These are phyloP conservation scores for Leptodactylus fuscus DNA, from an alignment of 2,113 vertebrate genomes.

Conservation along the genomic window DNA sequence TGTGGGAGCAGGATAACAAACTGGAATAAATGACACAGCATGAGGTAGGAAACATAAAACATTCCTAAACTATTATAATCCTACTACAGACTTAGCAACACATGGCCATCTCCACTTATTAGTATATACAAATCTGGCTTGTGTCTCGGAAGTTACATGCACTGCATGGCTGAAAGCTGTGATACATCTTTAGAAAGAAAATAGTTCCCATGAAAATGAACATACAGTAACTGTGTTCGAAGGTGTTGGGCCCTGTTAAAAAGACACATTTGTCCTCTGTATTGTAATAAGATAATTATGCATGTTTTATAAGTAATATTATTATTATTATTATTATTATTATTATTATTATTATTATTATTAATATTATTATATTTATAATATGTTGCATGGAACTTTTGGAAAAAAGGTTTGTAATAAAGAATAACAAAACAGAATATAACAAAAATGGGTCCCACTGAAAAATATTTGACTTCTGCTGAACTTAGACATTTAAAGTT, in stretches of 20 bases:
- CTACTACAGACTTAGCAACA: slow-evolving; percentile 35
- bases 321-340: too few relatives aligned
- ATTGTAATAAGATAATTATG: too few relatives aligned
- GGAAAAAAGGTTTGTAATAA: neutral
- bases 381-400: neutral
- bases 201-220: slow-evolving; percentile 22
- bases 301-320: too few relatives aligned
- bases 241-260: neutral
- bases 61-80: slow-evolving; percentile 33
- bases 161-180: slow-evolving; percentile 13
- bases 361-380: too few relatives aligned
- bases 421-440: too few relatives aligned
- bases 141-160: slow-evolving; percentile 32
- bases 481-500: too few relatives aligned
- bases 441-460: too few relatives aligned
- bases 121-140: slow-evolving; percentile 44
- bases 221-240: neutral
- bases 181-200: slow-evolving; percentile 19
- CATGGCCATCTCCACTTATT: slow-evolving; percentile 30
- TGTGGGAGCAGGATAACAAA: slow-evolving; percentile 28
- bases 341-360: too few relatives aligned
- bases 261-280: too few relatives aligned
- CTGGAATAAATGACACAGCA: slow-evolving; percentile 38
- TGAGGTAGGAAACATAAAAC: slow-evolving; percentile 47
- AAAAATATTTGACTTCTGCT: too few relatives aligned